A percentile compares a stretch with the other conserved stretches of the same genome.
Conservation (phyloP, 2,113 vertebrate genomes). For the rabbit (Oryctolagus cuniculus) region DNA sequence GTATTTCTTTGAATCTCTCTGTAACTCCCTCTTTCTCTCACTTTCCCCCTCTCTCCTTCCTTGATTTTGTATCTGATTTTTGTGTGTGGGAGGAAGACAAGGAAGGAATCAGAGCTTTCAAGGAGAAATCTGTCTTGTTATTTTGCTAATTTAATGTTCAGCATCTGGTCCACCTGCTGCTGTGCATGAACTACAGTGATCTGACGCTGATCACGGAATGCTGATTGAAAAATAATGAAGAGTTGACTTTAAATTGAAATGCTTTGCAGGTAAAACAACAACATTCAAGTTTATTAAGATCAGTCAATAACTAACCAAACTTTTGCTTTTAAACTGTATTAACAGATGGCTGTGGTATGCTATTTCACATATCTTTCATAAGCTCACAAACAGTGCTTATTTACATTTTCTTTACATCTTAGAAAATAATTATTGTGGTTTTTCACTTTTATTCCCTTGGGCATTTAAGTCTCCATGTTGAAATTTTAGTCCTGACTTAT, state of each 20-base stretch:
- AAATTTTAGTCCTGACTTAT: conserved; percentile 56
- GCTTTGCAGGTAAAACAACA: conserved; percentile 49
- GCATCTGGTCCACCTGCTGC: conserved; percentile 68
- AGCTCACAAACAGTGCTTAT: conserved; percentile 54
- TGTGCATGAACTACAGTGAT: neutral
- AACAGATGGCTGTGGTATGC: conserved; percentile 56
- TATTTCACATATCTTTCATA: conserved; percentile 63
- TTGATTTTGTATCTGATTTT: neutral
- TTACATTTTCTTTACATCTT: conserved; percentile 74
- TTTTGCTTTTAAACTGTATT: conserved; percentile 72
- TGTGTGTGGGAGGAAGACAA: conserved; percentile 35
- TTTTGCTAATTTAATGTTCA: conserved; percentile 71
- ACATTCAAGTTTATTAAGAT: conserved; percentile 69
- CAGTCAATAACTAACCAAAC: conserved; percentile 65
- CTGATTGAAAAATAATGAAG: conserved; percentile 76
- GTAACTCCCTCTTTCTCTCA: no score
- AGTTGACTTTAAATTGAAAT: conserved; percentile 65
- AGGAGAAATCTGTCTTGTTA: conserved; percentile 63
- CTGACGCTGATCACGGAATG: conserved; percentile 51
- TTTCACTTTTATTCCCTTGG: conserved; percentile 34
- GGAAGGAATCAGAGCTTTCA: conserved; percentile 20
- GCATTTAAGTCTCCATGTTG: conserved; percentile 21
- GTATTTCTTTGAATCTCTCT: no score
- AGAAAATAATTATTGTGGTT: conserved; percentile 68
- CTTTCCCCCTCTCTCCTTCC: no score